These are phyloP conservation scores for Myxocyprinus asiaticus DNA, from an alignment of 2,113 vertebrate species.

Conservation along the genomic window DNA sequence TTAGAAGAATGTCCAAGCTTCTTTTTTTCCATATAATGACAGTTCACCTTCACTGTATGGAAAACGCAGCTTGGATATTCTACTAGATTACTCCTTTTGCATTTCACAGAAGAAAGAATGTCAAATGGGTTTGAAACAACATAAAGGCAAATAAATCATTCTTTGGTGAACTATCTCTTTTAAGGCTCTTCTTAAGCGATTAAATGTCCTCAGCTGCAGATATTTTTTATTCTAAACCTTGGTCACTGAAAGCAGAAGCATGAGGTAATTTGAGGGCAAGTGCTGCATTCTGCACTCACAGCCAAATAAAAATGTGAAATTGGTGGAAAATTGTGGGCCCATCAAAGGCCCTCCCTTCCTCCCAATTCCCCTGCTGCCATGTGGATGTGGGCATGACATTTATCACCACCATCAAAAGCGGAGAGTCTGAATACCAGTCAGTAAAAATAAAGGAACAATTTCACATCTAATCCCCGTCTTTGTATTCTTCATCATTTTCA, in stretches of 20 bases:
- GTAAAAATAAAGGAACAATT: slow-evolving; percentile 36
- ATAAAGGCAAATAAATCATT: too few species aligned
- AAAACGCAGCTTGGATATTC: too few species aligned
- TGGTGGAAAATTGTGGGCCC: slow-evolving; percentile 8
- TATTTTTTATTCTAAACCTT: background rate
- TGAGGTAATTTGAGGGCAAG: slow-evolving; percentile 14
- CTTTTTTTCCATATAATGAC: too few species aligned
- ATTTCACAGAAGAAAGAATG: too few species aligned
- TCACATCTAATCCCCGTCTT: slow-evolving; percentile 35
- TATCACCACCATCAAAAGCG: slow-evolving; percentile 44
- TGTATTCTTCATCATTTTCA: slow-evolving; percentile 43
- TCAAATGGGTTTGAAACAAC: too few species aligned
- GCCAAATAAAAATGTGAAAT: slow-evolving; percentile 44
- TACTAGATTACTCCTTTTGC: too few species aligned
- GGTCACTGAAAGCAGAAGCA: slow-evolving; percentile 15
- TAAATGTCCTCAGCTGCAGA: background rate
- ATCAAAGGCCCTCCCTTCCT: slow-evolving; percentile 31
- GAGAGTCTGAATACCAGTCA: slow-evolving; percentile 27
- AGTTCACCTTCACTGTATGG: too few species aligned
- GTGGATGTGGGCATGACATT: slow-evolving; percentile 34
- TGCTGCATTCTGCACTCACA: slow-evolving; percentile 16
- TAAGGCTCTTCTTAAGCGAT: background rate
- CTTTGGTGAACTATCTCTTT: too few species aligned
- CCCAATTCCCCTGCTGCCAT: slow-evolving; percentile 34
- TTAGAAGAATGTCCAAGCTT: too few species aligned